Evolutionary conservation across 2,888 invertebrate species (phyloP).

Genomic region (Orthonychiurus folsomi): DNA sequence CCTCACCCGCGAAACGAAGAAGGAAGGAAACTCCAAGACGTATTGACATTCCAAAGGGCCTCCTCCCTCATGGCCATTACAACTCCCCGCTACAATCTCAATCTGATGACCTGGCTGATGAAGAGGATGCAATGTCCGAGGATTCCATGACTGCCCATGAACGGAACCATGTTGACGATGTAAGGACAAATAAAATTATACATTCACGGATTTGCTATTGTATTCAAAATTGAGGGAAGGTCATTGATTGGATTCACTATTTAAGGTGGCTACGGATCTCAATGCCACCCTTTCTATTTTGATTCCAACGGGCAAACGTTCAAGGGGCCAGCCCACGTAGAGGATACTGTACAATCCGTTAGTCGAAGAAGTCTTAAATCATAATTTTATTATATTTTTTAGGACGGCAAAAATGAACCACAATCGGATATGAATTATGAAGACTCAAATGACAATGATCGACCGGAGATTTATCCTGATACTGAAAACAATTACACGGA

Average conservation of each 20-base stretch:
- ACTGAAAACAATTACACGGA: constrained; percentile 32
- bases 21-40: constrained; percentile 40
- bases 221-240: too few relatives aligned
- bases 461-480: background rate
- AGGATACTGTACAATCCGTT: too few relatives aligned
- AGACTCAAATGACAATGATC: constrained; percentile 33
- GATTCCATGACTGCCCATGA: constrained; percentile 39
- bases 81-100: constrained; percentile 30
- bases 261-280: background rate
- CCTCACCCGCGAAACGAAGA: constrained; percentile 33
- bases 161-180: constrained; percentile 35
- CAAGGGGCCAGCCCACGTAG: background rate
- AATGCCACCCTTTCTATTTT: background rate
- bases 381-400: constrained; percentile 3
- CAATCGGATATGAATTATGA: constrained; percentile 24
- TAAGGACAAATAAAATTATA: constrained; percentile 17
- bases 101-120: constrained; percentile 30
- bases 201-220: too few relatives aligned
- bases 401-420: constrained; percentile 19
- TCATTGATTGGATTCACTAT: background rate
- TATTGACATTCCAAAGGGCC: constrained; percentile 25
- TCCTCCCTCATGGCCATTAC: constrained; percentile 25
- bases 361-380: too few relatives aligned
- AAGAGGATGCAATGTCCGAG: constrained; percentile 10
- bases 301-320: background rate